Conservation (phyloP, 2,113 vertebrate species). For the Tupaia chinensis region DNA sequence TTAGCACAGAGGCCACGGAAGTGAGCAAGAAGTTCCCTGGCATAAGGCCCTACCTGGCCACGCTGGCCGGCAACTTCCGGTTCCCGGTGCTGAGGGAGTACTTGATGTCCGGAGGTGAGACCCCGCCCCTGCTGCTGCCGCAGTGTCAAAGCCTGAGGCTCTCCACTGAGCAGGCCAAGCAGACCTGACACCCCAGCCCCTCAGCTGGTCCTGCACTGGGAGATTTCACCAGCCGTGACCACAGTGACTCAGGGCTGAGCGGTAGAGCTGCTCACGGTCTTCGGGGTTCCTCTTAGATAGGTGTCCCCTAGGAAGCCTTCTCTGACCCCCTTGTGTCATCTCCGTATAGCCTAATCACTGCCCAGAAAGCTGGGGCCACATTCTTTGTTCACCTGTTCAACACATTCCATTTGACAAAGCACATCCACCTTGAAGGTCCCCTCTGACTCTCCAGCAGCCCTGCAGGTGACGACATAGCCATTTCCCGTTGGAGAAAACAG, state of each 20-base stretch:
- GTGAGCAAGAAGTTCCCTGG: constrained; percentile 97
- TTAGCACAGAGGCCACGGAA: constrained; percentile 96
- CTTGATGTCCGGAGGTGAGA: constrained; percentile 97
- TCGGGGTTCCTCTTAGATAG: neutral
- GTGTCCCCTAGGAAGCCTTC: neutral
- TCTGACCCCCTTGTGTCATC: neutral
- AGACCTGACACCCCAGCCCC: neutral
- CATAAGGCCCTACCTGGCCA: constrained; percentile 95
- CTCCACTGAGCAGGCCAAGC: no score
- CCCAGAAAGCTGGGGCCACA: neutral
- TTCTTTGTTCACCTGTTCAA: neutral
- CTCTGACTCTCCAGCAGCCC: neutral
- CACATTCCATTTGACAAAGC: neutral
- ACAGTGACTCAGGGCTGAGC: neutral
- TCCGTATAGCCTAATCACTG: neutral
- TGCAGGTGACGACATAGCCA: neutral
- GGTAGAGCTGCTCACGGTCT: neutral
- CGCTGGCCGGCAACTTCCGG: constrained; percentile 96
- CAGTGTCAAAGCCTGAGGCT: neutral
- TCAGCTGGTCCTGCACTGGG: neutral
- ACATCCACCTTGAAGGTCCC: neutral
- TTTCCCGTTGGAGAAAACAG: neutral
- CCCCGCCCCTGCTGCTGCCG: neutral
- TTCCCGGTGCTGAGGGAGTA: constrained; percentile 96
- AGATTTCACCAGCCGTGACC: no score